Evolutionary conservation across 2,797 vertebrate genomes (phyloP).

Genomic region (Margarornis squamiger): DNA sequence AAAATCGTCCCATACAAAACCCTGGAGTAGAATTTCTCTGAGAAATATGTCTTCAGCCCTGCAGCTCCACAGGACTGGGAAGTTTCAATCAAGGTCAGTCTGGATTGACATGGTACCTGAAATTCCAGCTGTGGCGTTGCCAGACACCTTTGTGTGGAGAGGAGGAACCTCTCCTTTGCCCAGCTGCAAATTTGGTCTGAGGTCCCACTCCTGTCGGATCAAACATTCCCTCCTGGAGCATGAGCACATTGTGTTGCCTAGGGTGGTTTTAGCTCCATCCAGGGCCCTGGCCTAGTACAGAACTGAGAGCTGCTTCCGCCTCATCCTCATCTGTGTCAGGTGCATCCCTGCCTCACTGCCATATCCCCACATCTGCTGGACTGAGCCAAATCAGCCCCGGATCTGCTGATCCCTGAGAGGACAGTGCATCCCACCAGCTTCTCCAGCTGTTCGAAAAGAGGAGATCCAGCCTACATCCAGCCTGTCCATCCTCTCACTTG

Average conservation of each 20-base stretch:
- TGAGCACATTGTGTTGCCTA: background rate
- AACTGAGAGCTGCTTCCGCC: background rate
- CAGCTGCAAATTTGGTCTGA: background rate
- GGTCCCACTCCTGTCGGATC: background rate
- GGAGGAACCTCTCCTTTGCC: background rate
- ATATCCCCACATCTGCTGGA: background rate
- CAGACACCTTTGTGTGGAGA: background rate
- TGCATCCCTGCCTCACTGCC: background rate
- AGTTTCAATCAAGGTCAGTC: fast-evolving
- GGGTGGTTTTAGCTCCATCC: background rate
- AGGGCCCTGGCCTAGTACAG: too few species aligned
- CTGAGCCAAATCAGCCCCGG: background rate
- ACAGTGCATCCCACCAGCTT: background rate
- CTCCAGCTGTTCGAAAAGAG: background rate
- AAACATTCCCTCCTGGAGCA: background rate
- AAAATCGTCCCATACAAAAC: background rate
- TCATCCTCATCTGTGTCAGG: background rate
- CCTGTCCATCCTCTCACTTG: background rate
- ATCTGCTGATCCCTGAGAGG: background rate
- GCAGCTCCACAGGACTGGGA: fast-evolving
- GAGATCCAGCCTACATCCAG: background rate
- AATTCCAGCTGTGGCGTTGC: background rate
- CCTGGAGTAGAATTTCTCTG: background rate
- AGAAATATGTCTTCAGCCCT: background rate
- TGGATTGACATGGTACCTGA: fast-evolving